A percentile compares a stretch with the other conserved stretches of the same genome.
These are phyloP conservation scores for Silurus meridionalis DNA, from an alignment of 2,113 vertebrate genomes.

Conservation along the genomic window DNA sequence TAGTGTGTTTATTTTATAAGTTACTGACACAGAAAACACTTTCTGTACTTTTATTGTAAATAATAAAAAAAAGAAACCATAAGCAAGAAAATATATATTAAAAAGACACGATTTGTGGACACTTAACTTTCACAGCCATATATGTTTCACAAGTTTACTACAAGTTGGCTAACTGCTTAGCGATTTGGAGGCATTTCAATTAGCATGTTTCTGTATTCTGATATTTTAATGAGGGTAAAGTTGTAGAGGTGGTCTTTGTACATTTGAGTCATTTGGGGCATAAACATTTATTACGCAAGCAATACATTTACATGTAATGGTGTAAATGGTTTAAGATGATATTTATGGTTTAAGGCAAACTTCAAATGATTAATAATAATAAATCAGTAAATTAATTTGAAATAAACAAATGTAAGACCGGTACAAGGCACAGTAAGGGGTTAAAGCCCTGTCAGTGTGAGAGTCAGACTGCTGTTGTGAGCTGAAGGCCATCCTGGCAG, in stretches of 20 bases:
- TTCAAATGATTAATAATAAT: neutral
- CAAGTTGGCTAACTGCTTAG: neutral
- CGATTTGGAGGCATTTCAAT: neutral
- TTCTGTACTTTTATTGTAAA: neutral
- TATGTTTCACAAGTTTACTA: neutral
- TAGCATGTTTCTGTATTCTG: neutral
- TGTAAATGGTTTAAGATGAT: neutral
- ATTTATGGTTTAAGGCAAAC: no score
- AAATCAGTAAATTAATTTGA: no score
- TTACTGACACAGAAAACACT: neutral
- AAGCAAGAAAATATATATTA: neutral
- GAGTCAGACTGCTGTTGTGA: neutral
- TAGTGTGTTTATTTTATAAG: neutral
- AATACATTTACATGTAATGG: neutral
- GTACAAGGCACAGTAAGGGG: neutral
- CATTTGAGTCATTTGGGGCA: neutral
- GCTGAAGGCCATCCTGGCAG: conserved; percentile 12
- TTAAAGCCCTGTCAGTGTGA: neutral
- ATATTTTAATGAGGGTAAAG: neutral
- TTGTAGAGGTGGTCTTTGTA: neutral
- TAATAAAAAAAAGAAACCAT: neutral
- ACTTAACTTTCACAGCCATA: neutral
- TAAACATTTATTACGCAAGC: neutral
- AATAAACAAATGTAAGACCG: no score
- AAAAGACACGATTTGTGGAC: neutral